These are phyloP conservation scores for Sitodiplosis mosellana DNA, from an alignment of 1,140 invertebrate genomes.

Conservation along the genomic window DNA sequence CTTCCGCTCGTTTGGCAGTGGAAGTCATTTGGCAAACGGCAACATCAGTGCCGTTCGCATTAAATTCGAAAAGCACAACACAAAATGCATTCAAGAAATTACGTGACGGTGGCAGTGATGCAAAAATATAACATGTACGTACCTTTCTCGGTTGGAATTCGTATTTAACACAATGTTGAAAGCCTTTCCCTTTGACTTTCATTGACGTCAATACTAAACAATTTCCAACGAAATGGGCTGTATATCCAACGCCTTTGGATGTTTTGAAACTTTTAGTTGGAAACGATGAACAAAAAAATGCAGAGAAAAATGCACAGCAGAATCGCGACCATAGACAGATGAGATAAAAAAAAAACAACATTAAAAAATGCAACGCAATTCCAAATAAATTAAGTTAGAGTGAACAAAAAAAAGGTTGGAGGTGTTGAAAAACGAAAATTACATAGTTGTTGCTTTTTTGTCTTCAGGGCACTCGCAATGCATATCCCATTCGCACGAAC, in stretches of 20 bases:
- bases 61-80: neutral
- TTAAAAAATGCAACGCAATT: neutral
- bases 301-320: neutral
- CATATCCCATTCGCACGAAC: no score
- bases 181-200: constrained; percentile 98
- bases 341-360: neutral
- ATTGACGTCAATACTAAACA: constrained; percentile 96
- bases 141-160: constrained; percentile 96
- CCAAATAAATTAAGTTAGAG: no score
- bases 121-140: constrained; percentile 9
- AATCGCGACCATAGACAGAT: neutral
- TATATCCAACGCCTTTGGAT: constrained; percentile 97
- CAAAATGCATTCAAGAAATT: neutral
- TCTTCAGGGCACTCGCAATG: no score
- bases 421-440: no score
- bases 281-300: neutral
- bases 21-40: no score
- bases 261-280: constrained; percentile 78
- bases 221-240: constrained; percentile 97
- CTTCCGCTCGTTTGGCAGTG: neutral
- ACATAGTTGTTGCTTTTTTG: no score
- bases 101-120: neutral
- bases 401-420: no score
- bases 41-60: no score
- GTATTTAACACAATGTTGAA: constrained; percentile 99